Evolutionary conservation across 2,888 invertebrate genomes (phyloP).

Genomic region (Pherbina coryleti): DNA sequence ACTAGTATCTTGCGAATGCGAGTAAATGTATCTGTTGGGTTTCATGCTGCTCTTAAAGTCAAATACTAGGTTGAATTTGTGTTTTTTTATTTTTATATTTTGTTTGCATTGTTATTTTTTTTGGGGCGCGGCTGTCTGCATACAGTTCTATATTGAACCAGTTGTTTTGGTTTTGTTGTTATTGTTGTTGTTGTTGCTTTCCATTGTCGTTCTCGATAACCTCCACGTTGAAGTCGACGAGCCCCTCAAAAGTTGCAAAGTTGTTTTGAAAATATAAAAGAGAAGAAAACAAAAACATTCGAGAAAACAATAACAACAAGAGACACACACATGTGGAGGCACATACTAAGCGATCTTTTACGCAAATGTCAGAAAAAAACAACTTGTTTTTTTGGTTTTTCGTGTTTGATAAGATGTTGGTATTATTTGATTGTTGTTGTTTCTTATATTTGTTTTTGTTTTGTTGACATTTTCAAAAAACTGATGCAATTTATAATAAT

Average conservation of each 20-base stretch:
- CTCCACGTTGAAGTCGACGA: not conserved
- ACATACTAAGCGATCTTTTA: too few species aligned
- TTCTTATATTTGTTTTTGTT: too few species aligned
- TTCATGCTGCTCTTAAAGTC: not conserved
- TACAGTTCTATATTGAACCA: too few species aligned
- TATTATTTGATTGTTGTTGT: too few species aligned
- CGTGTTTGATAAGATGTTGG: too few species aligned
- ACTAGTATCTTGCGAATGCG: not conserved
- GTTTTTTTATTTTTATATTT: not conserved
- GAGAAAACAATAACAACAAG: too few species aligned
- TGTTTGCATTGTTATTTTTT: not conserved
- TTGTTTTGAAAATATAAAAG: not conserved
- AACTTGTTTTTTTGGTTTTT: too few species aligned
- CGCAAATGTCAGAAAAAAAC: too few species aligned
- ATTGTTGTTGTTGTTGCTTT: not conserved
- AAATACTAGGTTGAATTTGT: not conserved
- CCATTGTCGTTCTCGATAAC: conserved; percentile 1
- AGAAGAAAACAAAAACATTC: too few species aligned
- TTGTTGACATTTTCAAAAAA: too few species aligned
- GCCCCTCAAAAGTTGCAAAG: not conserved
- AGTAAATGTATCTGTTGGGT: not conserved
- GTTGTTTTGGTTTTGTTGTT: not conserved
- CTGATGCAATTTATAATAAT: too few species aligned
- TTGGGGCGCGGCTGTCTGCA: conserved; percentile 26
- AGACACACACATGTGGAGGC: too few species aligned